Base-by-base conservation (phyloP, 2,113 vertebrate genomes). In the Siniperca knerii region DNA sequence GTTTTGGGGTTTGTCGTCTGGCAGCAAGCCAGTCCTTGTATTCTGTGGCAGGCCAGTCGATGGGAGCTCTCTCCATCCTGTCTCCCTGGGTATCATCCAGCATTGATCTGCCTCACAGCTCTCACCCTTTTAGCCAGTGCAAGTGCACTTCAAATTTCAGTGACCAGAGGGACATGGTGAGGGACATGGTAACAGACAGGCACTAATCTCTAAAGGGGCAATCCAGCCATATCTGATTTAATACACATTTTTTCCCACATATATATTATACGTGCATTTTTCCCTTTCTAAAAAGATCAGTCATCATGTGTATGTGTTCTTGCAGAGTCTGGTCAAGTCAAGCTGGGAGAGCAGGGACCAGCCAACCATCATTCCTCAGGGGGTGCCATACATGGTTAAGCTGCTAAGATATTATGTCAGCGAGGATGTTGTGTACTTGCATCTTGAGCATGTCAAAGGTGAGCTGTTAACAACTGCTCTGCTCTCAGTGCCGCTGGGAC, bases 311-410 rank as follows among this genome's bases (percentile, higher is more conserved):
- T 42, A 1, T 69, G 25, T 77, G n/a, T 71, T 82, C 42, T 76
- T 83, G 65, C 91, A 99, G 98, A 98, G 97, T 89, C 95, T 99
- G 77, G 94, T 97, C n/a, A 99, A 98, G 91, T 97, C 97, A 10
- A 97, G 96, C 1, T 76, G 94, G 88, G 97, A 96, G 50, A 97
- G 94, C 81, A 97, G 93, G 58, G 96, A 96, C 50, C 95, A 97
- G 55, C 95, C 96, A 65, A 99, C 98, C 42, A 96, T 99, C 93
- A 99, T 99, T 90, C 98, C 98, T 3, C 98, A 98, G 52, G 97
- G 97, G 0, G 96, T 99, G 13, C 98, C 98, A 16, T 99, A 97
- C 91, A 99, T 99, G 98, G 97, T 97, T 0, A 97, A 97, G 94
- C 90, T 99, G 87, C 92, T 99, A 65, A 93, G 96, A 82, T 99